These are phyloP conservation scores for Palythoa caribaeorum DNA, from an alignment of 92 coral and sea anemone species.

Conservation along the genomic window DNA sequence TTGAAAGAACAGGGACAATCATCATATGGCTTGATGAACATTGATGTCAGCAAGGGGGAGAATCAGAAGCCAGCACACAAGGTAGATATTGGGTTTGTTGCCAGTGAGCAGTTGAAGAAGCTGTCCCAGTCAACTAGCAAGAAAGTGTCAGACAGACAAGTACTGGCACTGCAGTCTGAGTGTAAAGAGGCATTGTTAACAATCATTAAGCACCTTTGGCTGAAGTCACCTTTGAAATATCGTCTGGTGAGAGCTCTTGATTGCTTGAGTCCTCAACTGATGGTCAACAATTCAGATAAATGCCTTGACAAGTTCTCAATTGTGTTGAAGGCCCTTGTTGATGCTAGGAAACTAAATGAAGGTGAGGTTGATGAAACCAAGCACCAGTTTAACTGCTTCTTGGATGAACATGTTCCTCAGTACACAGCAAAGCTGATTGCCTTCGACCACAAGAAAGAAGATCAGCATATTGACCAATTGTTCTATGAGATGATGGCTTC, in stretches of 20 bases:
- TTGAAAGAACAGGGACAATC: constrained; percentile 36
- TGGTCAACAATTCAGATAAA: constrained; percentile 23
- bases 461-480: constrained; percentile 37
- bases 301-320: constrained; percentile 14
- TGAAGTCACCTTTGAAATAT: too few relatives aligned
- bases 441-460: constrained; percentile 28
- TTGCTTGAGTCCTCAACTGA: constrained; percentile 34
- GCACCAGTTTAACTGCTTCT: constrained; percentile 18
- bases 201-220: too few relatives aligned
- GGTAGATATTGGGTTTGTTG: too few relatives aligned
- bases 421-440: constrained; percentile 19
- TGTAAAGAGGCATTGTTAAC: too few relatives aligned
- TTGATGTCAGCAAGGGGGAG: constrained; percentile 19
- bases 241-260: neutral
- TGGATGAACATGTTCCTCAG: neutral
- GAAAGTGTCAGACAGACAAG: too few relatives aligned
- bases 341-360: constrained; percentile 33
- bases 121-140: too few relatives aligned
- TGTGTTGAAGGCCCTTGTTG: constrained; percentile 23
- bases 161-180: too few relatives aligned
- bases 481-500: constrained; percentile 36
- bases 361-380: constrained; percentile 29
- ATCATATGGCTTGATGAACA: constrained; percentile 6
- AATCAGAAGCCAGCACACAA: constrained; percentile 24
- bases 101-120: too few relatives aligned